Percentiles rank a stretch among this genome's conserved stretches.
phyloP scores from a whole-genome alignment of 1,140 invertebrate genomes.

The Bilobella aurantiaca region DNA sequence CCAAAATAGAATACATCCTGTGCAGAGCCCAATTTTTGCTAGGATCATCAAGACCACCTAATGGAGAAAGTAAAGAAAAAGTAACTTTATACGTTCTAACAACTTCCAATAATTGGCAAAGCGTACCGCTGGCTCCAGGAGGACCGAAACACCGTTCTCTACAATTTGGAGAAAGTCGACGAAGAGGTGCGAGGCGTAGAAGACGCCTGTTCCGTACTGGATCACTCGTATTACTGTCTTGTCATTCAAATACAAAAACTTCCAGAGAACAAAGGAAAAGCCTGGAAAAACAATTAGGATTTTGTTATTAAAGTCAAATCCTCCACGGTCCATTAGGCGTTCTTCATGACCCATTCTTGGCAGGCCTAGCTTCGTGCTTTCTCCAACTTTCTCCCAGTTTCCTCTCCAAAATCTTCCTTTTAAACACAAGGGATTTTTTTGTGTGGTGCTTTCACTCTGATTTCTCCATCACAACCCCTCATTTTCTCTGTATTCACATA shows the following conservation, averaged over 20 bases:
- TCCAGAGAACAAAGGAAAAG: conserved; percentile 28
- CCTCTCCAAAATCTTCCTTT: not conserved
- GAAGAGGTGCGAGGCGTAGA: conserved; percentile 17
- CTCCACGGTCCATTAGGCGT: too few relatives aligned
- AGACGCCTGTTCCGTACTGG: conserved; percentile 18
- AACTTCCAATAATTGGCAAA: not conserved
- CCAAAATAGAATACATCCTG: not conserved
- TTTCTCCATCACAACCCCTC: too few relatives aligned
- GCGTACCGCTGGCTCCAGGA: conserved; percentile 13
- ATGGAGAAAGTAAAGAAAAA: not conserved
- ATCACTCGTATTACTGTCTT: conserved; percentile 25
- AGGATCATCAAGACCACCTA: not conserved
- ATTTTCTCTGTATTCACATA: too few relatives aligned
- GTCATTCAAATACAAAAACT: conserved; percentile 29
- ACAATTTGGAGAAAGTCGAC: conserved; percentile 23
- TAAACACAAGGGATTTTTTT: not conserved
- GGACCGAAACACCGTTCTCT: not conserved
- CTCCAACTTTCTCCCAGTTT: not conserved
- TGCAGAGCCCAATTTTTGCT: not conserved
- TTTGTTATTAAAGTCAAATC: not conserved
- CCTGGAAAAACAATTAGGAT: conserved; percentile 11
- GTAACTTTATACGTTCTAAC: not conserved
- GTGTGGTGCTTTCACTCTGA: too few relatives aligned
- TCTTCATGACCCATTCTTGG: too few relatives aligned
- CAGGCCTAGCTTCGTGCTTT: not conserved